phyloP scores from a whole-genome alignment of 2,888 invertebrate species.

The Scaptomyza parva region DNA sequence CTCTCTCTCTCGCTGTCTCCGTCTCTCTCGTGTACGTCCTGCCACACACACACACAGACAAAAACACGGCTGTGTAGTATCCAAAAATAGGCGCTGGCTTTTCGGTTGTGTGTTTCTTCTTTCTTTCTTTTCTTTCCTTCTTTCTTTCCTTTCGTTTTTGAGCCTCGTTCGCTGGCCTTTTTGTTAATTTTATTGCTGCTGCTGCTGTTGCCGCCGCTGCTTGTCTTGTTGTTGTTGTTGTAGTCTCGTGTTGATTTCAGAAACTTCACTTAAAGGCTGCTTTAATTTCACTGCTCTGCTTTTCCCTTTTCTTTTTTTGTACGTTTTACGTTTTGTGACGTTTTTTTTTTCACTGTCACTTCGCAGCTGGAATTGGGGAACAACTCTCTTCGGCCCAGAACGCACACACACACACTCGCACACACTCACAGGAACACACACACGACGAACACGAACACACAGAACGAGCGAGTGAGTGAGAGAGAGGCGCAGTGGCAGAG shows the following conservation, averaged over 20 bases:
- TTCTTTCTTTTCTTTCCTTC: slow-evolving; percentile 15
- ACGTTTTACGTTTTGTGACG: slow-evolving; percentile 23
- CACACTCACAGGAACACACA: neutral
- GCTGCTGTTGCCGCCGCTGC: too few relatives aligned
- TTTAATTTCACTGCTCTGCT: slow-evolving; percentile 81
- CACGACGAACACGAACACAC: neutral
- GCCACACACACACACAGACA: too few relatives aligned
- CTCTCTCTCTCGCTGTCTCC: neutral
- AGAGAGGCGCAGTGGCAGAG: slow-evolving; percentile 15
- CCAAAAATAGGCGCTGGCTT: slow-evolving; percentile 77
- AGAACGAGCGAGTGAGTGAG: neutral
- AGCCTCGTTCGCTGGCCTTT: slow-evolving; percentile 62
- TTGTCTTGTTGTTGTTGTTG: slow-evolving; percentile 30
- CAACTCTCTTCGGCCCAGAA: slow-evolving; percentile 33
- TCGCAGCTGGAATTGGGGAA: slow-evolving; percentile 62
- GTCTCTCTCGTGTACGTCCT: slow-evolving; percentile 24
- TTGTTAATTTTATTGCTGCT: slow-evolving; percentile 46
- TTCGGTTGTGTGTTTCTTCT: slow-evolving; percentile 9
- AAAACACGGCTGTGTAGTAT: slow-evolving; percentile 53
- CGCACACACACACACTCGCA: slow-evolving; percentile 8
- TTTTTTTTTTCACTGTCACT: slow-evolving; percentile 64
- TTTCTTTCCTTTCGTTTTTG: slow-evolving; percentile 30
- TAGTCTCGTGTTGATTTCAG: slow-evolving; percentile 57
- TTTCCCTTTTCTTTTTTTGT: slow-evolving; percentile 41
- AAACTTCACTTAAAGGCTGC: slow-evolving; percentile 74